Conservation (phyloP, 92 coral and sea anemone genomes). For the Palythoa caribaeorum region DNA sequence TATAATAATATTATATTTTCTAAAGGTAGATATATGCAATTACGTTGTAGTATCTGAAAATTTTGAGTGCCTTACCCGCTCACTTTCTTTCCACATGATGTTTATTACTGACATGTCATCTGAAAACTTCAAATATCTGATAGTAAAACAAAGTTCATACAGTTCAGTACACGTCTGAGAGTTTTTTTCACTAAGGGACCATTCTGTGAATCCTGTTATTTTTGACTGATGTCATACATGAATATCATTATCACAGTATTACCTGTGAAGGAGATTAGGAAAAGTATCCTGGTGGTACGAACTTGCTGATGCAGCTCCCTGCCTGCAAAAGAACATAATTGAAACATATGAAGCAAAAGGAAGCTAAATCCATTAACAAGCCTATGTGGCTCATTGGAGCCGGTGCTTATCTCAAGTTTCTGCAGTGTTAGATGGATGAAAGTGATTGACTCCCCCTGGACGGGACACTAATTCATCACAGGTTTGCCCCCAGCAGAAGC, state of each 20-base stretch:
- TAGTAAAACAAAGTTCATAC: not conserved
- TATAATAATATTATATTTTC: no score
- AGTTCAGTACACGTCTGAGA: not conserved
- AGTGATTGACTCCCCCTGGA: no score
- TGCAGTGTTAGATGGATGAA: no score
- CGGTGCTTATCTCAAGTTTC: no score
- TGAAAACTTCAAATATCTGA: conserved; percentile 61
- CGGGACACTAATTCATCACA: no score
- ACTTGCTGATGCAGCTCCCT: conserved; percentile 61
- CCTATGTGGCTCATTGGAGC: no score
- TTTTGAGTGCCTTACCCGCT: not conserved
- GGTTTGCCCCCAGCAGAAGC: no score
- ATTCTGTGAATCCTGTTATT: not conserved
- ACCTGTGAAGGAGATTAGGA: conserved; percentile 68
- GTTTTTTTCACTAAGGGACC: no score
- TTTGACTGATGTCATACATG: not conserved
- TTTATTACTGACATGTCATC: conserved; percentile 66
- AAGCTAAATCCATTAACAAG: no score
- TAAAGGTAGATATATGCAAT: no score
- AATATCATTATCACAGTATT: not conserved
- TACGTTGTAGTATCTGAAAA: no score
- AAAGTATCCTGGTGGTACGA: conserved; percentile 65
- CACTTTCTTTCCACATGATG: conserved; percentile 68
- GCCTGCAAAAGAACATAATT: conserved; percentile 17
- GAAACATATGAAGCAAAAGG: not conserved